Evolutionary conservation across 1,140 invertebrate species (phyloP).

Genomic region (Tetranychus cinnabarinus): DNA sequence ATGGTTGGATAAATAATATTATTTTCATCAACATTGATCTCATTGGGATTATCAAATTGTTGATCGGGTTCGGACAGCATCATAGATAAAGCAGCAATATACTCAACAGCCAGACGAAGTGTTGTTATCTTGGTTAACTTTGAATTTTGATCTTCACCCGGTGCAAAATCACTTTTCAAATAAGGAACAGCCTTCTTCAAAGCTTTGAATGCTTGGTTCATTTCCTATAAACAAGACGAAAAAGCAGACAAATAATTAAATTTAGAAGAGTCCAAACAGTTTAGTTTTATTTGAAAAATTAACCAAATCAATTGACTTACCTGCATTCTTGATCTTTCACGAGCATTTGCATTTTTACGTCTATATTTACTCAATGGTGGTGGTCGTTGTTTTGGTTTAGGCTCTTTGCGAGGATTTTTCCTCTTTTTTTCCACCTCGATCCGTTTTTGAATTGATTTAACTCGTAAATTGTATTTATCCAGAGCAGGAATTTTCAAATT

Average conservation of each 20-base stretch:
- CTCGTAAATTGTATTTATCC: constrained; percentile 26
- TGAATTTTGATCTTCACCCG: not conserved
- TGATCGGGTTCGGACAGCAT: not conserved
- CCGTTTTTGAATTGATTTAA: constrained; percentile 26
- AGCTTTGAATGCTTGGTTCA: constrained; percentile 60
- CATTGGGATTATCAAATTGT: too few species aligned
- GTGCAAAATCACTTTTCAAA: constrained; percentile 11
- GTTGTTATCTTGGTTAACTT: constrained; percentile 73
- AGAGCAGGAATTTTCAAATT: not conserved
- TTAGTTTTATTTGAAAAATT: not conserved
- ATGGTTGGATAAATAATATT: too few species aligned
- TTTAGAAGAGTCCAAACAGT: too few species aligned
- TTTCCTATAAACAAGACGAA: constrained; percentile 27
- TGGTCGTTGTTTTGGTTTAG: constrained; percentile 39
- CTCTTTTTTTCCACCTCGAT: constrained; percentile 23
- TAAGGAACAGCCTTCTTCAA: constrained; percentile 45
- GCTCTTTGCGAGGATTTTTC: constrained; percentile 16
- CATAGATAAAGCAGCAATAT: constrained; percentile 38
- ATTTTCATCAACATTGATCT: too few species aligned
- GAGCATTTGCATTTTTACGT: constrained; percentile 61
- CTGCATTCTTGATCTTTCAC: constrained; percentile 57
- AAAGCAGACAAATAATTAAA: not conserved
- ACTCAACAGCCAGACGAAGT: constrained; percentile 58
- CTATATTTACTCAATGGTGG: constrained; percentile 68
- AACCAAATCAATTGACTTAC: not conserved